These are phyloP conservation scores for Leucophenga varia DNA, from an alignment of 1,140 invertebrate species.

Conservation along the genomic window DNA sequence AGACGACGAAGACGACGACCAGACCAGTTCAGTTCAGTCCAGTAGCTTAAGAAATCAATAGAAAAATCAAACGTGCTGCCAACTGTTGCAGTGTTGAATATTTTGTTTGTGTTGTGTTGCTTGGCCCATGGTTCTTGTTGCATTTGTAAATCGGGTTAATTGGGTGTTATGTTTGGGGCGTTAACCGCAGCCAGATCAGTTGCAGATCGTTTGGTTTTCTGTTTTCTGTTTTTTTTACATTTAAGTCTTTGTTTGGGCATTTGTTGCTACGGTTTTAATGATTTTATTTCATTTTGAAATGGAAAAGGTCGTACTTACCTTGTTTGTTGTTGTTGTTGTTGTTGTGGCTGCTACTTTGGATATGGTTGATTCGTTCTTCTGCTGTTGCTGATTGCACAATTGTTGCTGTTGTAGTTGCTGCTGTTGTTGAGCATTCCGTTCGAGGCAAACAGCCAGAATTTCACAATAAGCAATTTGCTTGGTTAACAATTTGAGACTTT, in stretches of 20 bases:
- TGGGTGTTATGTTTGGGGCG: slow-evolving; percentile 40
- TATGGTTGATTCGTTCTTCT: not conserved
- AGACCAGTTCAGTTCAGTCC: not conserved
- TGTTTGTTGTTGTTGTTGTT: slow-evolving; percentile 11
- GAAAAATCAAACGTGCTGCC: not conserved
- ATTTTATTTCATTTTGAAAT: too few species aligned
- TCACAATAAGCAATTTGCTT: slow-evolving; percentile 55
- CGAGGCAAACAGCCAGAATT: slow-evolving; percentile 51
- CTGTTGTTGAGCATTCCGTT: slow-evolving; percentile 46
- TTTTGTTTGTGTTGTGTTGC: not conserved
- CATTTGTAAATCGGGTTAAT: slow-evolving; percentile 47
- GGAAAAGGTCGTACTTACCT: slow-evolving; percentile 28
- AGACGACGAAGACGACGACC: too few species aligned
- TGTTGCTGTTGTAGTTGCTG: too few species aligned
- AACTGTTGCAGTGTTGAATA: too few species aligned
- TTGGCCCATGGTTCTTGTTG: slow-evolving; percentile 7
- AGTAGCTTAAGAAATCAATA: slow-evolving; percentile 1
- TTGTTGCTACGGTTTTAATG: too few species aligned
- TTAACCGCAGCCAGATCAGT: slow-evolving; percentile 26
- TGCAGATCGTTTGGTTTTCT: too few species aligned
- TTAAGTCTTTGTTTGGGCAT: too few species aligned
- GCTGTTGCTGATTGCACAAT: slow-evolving; percentile 46
- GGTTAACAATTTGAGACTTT: slow-evolving; percentile 52
- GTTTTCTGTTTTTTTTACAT: too few species aligned
- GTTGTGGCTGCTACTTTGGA: slow-evolving; percentile 5